Base-by-base conservation (phyloP, 2,888 invertebrate genomes). In the Geotrupes spiniger region DNA sequence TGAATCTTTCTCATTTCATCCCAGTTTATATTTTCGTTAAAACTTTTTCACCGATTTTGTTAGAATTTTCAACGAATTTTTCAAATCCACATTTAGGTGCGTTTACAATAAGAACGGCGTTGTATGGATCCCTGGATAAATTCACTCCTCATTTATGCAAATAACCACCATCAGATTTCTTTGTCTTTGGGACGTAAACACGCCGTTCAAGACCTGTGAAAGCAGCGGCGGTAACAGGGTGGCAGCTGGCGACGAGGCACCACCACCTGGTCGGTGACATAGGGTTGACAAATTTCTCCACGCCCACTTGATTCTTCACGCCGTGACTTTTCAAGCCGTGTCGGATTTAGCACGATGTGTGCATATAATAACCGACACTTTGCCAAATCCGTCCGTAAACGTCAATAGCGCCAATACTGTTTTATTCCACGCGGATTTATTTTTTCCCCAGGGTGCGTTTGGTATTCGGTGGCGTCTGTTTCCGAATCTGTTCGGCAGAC, bases 301-400 rank as follows among this genome's bases (percentile, higher is more conserved):
- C 73, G 72, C 73, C 73, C 66, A 72, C 73, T 73, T 72, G 69
- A 73, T 73, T 72, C 70, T 70, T 71, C 66, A 65, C 66, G 68
- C 67, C 71, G 71, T 72, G 72, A 72, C 72, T 72, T 72, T 72
- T 72, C 70, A 71, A 72, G 72, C 69, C 71, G 70, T 63, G 59
- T 65, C 69, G 66, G 71, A 71, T 71, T 72, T 72, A 71, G 61
- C 59, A 52, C 47, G 55, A 58, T 53, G 53, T 33, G 33, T 40
- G 40, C 46, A 15, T 39, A 46, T 40, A 40, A 40, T 28, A 46
- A 46, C 40, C 46, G 46, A 21, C 33, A 33, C 29, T 46, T 39
- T 36, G 38, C 26, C 26, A 46, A 40, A 39, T 40, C 39, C 15
- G 10, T 29, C 40, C 25, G 46, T 46, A 46, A 46, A 40, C 40